Percentiles rank a stretch among this genome's conserved stretches.
Conservation (phyloP, 2,113 vertebrate genomes). For the Lepisosteus osseus region DNA sequence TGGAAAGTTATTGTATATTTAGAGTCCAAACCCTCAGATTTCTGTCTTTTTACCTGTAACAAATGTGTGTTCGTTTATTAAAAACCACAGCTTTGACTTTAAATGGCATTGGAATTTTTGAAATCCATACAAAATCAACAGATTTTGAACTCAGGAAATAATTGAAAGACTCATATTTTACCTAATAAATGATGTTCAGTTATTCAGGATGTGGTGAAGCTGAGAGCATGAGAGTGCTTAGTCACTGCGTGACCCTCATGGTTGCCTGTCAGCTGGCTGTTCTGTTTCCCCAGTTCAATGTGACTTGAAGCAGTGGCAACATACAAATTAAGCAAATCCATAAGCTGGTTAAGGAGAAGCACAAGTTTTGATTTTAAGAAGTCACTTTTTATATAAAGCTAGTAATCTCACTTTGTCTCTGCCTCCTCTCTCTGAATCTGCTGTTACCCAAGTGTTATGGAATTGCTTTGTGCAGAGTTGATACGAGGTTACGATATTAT, state of each 20-base stretch:
- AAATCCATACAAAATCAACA: not conserved
- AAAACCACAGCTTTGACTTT: not conserved
- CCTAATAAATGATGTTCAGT: not conserved
- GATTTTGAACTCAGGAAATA: not conserved
- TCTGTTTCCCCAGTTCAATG: conserved; percentile 48
- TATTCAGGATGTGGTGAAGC: conserved; percentile 41
- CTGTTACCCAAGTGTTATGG: conserved; percentile 73
- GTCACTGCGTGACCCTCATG: conserved; percentile 27
- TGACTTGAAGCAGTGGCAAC: conserved; percentile 49
- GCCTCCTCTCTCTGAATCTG: conserved; percentile 63
- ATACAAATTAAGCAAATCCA: conserved; percentile 62
- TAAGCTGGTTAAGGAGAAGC: conserved; percentile 82
- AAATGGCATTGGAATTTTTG: conserved; percentile 2
- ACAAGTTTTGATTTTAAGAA: conserved; percentile 75
- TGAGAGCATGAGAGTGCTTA: conserved; percentile 42
- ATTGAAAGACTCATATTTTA: conserved; percentile 3
- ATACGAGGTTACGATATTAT: conserved; percentile 74
- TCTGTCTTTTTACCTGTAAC: conserved; percentile 5
- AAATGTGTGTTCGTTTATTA: not conserved
- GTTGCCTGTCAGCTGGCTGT: conserved; percentile 44
- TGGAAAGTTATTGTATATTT: conserved; percentile 60
- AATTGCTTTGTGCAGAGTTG: conserved; percentile 69
- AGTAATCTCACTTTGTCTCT: conserved; percentile 59
- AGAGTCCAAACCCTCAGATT: conserved; percentile 43
- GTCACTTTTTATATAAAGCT: conserved; percentile 54